Evolutionary conservation across 35 echinoderm and acorn worm species (phyloP), one percentile per base, ranked within the genome.

Genomic region (Strongylocentrotus purpuratus): DNA sequence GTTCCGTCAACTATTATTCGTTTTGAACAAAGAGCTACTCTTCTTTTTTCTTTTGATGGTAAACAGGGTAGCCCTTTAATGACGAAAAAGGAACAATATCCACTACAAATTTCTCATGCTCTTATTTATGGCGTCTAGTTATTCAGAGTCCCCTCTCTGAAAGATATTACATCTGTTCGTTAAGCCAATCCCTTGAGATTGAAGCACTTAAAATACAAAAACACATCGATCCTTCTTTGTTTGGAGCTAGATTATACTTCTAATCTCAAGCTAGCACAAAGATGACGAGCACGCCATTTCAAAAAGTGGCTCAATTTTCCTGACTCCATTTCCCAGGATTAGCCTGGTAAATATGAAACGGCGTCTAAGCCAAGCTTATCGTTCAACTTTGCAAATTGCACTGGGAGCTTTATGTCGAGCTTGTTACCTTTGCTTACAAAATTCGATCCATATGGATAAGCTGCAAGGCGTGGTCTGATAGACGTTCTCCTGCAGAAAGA

Each of bases 241-340:
- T 28, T 78, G 22, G 5, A 78, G 28, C 65, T 78, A 78, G 18
- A 78, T 28, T 78, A 7, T 22, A 78, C 22, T n/a, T 28, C 65
- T 78, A 78, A 78, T 78, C 65, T 78, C 65, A 15, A 78, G 65
- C 65, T 7, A 78, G n/a, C 65, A 78, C 65, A n/a, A 78, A 78
- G 65, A 78, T 78, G 65, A 28, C 20, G 22, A 78, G 65, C 65
- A 22, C 20, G 5, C 65, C 20, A 78, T 78, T 78, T 22, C 8
- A 78, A 78, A 41, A 78, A 78, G 65, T 78, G 65, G 65, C 65
- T 78, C 22, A 78, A 78, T 78, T 78, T 78, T 78, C 65, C 65
- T 28, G 20, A 78, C 20, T 78, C 65, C 65, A 78, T 78, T 78
- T 78, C 65, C 22, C 2, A 28, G 65, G 65, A 78, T 78, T n/a